Evolutionary conservation across 2,113 vertebrate genomes (phyloP), one percentile per base, ranked within the genome.

Genomic region (Dicrurus megarhynchus): DNA sequence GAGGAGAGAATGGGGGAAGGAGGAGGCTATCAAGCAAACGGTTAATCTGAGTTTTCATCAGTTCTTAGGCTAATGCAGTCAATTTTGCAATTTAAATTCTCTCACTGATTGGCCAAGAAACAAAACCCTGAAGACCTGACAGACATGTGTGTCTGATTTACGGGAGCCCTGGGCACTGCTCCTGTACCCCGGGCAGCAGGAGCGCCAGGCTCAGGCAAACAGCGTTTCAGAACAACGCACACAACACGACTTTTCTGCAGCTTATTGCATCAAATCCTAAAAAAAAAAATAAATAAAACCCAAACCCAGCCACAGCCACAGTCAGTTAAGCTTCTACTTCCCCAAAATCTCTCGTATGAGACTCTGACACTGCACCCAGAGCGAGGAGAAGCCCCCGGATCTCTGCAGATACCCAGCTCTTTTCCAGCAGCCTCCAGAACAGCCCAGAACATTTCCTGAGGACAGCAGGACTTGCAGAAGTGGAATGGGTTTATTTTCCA

Each of bases 381-480:
- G 53, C 1, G 5, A 39, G 69, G 35, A 59, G 52, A 46, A 16
- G 5, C 28, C 42, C n/a, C 35, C 3, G 1, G 5, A 26, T 18
- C 47, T 5, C 35, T 8, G 1, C 32, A 44, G 20, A 14, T 0
- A 16, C 1, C 26, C 47, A 5, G 3, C 6, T 8, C 23, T 49
- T 52, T 4, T 37, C 12, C 3, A 37, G 69, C 4, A 6, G 49
- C 30, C 4, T 67, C 71, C 53, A 14, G 22, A 19, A 14, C 0
- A 6, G 11, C 1, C 44, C 68, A 50, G 65, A 59, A 52, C 16
- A 4, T 24, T 52, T 12, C 6, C 23, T 19, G 44, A 60, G 47
- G 30, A 10, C 13, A 78, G 69, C 7, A 46, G 55, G 24, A 9
- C 21, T 13, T 16, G 0, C 8, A 39, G 2, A 20, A 57, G 16